Evolutionary conservation across 2,113 vertebrate genomes (phyloP), one percentile per base, ranked within the genome.

Genomic region (Brachypodius melanocephalos): DNA sequence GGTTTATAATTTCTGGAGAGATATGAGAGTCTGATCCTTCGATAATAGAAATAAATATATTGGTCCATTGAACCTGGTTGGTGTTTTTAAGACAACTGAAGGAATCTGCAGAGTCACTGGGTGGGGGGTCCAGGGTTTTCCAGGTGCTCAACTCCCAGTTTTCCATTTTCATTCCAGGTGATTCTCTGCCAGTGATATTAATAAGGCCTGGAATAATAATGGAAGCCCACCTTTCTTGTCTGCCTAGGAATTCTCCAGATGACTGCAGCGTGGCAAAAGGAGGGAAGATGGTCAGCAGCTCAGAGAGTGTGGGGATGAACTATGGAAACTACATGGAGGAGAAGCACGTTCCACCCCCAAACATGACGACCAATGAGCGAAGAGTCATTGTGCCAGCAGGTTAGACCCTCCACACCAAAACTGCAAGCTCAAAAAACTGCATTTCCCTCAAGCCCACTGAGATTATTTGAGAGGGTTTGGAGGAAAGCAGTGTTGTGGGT

Each of bases 361-460:
- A 99, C 96, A 98, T 99, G 98, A 98, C 98, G 57, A 99, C 98
- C 57, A 98, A 96, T 8, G 98, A 99, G 87, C 98, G 98, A 77
- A 97, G 98, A 89, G 98, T 99, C 81, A 99, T 99, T 65, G 98
- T 99, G 46, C 98, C 98, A 25, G 98, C 98, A 98, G 98, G 98
- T 99, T 62, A 98, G 97, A 89, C 10, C n/a, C 21, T 48, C n/a
- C 42, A 6, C 54, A 40, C 21, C 48, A 83, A 69, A 76, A 38
- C 11, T 48, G 34, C 15, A 43, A 25, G 22, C 6, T 25, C 6
- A 73, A 67, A 49, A 49, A 29, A 19, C 6, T 4, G 7, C 22
- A 69, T 88, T 95, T 83, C 16, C 28, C 36, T 40, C 43, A 38
- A 29, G 11, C 28, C 32, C 72, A 17, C 45, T 65, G 4, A 55